Base-by-base conservation (phyloP, 2,113 vertebrate genomes). In the Pelecanus crispus region DNA sequence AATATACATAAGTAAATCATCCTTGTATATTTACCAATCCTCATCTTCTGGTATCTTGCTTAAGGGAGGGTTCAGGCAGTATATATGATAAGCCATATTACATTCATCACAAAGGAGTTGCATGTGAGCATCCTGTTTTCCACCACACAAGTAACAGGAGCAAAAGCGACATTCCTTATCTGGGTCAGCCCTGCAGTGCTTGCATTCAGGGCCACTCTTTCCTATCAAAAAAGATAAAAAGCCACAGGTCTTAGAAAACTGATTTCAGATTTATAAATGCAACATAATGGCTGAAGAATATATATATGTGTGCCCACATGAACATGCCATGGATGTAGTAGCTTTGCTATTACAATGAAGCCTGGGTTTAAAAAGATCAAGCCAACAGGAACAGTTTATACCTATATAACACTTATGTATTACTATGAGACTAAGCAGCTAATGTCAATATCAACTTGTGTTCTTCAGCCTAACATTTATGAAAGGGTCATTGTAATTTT, bases 31-130 rank as follows among this genome's bases (percentile, higher is more conserved):
- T 98, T 98, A 99, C 99, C 99, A 99, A 98, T 99, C 99, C 93
- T 99, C 99, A 81, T 99, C 99, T 85, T 99, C 99, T 19, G 99
- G 99, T 97, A 99, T 98, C 95, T 98, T 98, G 95, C 98, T 96
- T 95, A 99, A 98, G 21, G 99, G 99, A 31, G 99, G 99, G 96
- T 98, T 99, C 96, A 99, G 98, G 95, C 99, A 99, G 98, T 99
- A 99, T 94, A 99, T 99, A 95, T 99, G 99, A 97, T 99, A 99
- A 38, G 99, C 99, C 99, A 99, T 99, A 97, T 99, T 99, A 96
- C 99, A 99, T 97, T 99, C 99, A 72, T 99, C 99, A 95, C 99
- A 99, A 25, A 99, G 97, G 95, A 99, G 98, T 96, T 99, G 99
- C 99, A 99, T 99, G 95, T 98, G 98, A 68, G 99, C 99, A 31